Base-by-base conservation (phyloP, 2,888 invertebrate species). In the Cactoblastis cactorum region DNA sequence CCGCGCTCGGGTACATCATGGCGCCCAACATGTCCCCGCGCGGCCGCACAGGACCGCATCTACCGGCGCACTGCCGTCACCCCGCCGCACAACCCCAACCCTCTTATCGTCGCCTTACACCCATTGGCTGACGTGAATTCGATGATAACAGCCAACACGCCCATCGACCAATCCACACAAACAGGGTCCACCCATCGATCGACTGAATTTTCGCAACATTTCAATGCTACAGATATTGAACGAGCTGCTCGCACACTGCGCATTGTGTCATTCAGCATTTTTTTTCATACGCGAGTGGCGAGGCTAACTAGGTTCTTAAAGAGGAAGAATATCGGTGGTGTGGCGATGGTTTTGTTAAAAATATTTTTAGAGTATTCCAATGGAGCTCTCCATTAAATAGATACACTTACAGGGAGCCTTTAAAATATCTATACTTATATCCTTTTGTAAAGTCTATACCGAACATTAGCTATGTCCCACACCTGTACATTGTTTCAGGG, bases 1-100 rank as follows among this genome's bases (percentile, higher is more conserved):
- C 84, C 58, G 73, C 72, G 59, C 77, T 78, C 60, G 86, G 87
- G 74, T 83, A 90, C 90, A 90, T 89, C 90, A 89, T 90, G 65
- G 90, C 74, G 71, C 89, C 90, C 76, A 90, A 67, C 90, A 90
- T 90, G 62, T 70, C 61, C 60, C 49, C 9, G 63, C 65, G 68
- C 82, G 75, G 71, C 84, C 82, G 77, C 65, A 78, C 70, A 72
- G 71, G 65, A 64, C 74, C 77, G 74, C 77, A 71, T 63, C 80
- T 71, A 64, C 68, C 74, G 73, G 70, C 77, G 67, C 73, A 88
- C 87, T 88, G 81, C 74, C 74, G 73, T 75, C 79, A 81, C 84
- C 84, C 82, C 69, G 63, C 71, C 62, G 58, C 69, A 62, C 81
- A 75, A 81, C 87, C 87, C 84, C 85, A 80, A 82, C 84, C 87